Conservation (phyloP, 2,797 vertebrate genomes). For the Onychomys arenicola region DNA sequence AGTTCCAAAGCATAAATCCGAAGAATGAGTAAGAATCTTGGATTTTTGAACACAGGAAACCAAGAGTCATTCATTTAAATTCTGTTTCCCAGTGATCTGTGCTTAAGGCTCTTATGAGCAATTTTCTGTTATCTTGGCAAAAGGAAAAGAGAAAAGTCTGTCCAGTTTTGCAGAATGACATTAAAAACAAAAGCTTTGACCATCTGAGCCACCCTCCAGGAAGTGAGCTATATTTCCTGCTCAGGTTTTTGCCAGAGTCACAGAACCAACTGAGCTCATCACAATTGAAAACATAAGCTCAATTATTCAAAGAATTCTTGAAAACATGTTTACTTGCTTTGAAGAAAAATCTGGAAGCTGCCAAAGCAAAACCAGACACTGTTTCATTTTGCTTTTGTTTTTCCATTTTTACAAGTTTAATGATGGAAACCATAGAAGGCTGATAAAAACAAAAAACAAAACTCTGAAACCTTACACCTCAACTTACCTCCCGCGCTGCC, state of each 20-base stretch:
- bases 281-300: slow-evolving; percentile 79
- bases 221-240: slow-evolving; percentile 73
- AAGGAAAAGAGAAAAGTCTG: slow-evolving; percentile 9
- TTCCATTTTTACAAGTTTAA: slow-evolving; percentile 74
- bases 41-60: slow-evolving; percentile 40
- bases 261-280: slow-evolving; percentile 71
- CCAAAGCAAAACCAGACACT: slow-evolving; percentile 79
- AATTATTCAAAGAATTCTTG: slow-evolving; percentile 77
- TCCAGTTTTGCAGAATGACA: slow-evolving; percentile 56
- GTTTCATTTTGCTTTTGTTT: slow-evolving; percentile 76
- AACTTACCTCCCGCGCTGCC: slow-evolving; percentile 46
- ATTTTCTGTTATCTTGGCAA: slow-evolving; percentile 61
- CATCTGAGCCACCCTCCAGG: slow-evolving; percentile 47
- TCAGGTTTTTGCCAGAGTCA: slow-evolving; percentile 69
- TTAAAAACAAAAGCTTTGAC: slow-evolving; percentile 75
- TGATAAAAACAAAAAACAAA: slow-evolving; percentile 75
- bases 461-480: slow-evolving; percentile 54
- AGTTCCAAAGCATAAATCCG: slow-evolving; percentile 41
- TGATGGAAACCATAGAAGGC: slow-evolving; percentile 59
- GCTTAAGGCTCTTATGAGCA: not conserved
- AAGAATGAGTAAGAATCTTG: slow-evolving; percentile 58
- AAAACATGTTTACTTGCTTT: slow-evolving; percentile 80
- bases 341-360: slow-evolving; percentile 69
- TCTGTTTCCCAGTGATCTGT: slow-evolving; percentile 40
- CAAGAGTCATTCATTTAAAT: slow-evolving; percentile 60